Conservation (phyloP, 2,888 invertebrate species). For the Drosophila ustulata region DNA sequence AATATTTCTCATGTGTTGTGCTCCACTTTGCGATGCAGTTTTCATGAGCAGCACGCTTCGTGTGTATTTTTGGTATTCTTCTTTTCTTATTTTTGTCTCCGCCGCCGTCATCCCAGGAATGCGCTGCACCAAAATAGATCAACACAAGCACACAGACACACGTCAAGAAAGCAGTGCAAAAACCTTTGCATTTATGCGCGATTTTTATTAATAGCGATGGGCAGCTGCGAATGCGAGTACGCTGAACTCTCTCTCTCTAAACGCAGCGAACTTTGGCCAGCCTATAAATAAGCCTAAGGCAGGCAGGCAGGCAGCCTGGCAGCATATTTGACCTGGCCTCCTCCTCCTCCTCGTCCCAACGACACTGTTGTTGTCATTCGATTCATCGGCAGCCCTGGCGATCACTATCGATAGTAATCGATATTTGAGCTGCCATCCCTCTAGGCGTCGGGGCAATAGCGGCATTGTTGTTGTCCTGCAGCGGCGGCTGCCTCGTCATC, state of each 20-base stretch:
- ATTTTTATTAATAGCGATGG: conserved; percentile 2
- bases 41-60: conserved; percentile 54
- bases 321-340: conserved; percentile 13
- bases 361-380: no score
- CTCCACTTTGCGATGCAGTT: conserved; percentile 67
- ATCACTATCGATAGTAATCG: no score
- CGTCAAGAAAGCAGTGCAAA: conserved; percentile 71
- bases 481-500: not conserved
- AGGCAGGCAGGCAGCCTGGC: conserved; percentile 42
- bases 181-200: conserved; percentile 58
- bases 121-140: conserved; percentile 69
- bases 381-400: no score
- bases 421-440: not conserved
- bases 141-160: conserved; percentile 5
- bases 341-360: no score
- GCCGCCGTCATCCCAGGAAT: conserved; percentile 70
- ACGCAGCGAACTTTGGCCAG: conserved; percentile 45
- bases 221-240: conserved; percentile 27
- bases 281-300: conserved; percentile 37
- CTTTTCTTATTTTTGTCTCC: not conserved
- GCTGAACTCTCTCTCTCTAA: conserved; percentile 50
- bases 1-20: conserved; percentile 45
- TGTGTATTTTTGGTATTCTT: conserved; percentile 29
- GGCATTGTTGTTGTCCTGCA: conserved; percentile 24
- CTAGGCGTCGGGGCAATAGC: conserved; percentile 33